These are phyloP conservation scores for Paedocypris sp. DNA, from an alignment of 2,113 vertebrate genomes.

Conservation along the genomic window DNA sequence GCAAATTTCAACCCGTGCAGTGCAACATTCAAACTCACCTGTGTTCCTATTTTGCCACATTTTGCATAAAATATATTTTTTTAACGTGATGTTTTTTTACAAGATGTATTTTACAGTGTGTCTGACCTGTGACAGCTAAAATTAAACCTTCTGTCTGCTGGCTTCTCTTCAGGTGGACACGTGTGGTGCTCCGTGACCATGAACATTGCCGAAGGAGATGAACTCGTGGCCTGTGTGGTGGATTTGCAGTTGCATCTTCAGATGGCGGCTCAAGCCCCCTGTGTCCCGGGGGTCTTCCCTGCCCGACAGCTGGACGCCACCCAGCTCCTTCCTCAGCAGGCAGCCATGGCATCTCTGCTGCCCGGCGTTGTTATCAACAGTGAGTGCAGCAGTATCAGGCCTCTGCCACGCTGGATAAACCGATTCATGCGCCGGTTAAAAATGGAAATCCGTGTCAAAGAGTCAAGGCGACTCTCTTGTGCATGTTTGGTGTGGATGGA, in stretches of 20 bases:
- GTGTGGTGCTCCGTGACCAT: conserved; percentile 81
- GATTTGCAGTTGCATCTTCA: conserved; percentile 76
- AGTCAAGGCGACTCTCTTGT: conserved; percentile 4
- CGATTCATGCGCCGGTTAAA: conserved; percentile 5
- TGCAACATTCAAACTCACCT: too few relatives aligned
- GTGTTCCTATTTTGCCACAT: too few relatives aligned
- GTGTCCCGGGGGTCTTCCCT: conserved; percentile 74
- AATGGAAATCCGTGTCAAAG: conserved; percentile 23
- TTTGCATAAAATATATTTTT: too few relatives aligned
- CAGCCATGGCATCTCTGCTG: conserved; percentile 78
- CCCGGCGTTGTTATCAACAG: conserved; percentile 81
- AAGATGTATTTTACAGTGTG: too few relatives aligned
- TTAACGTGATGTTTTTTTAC: too few relatives aligned
- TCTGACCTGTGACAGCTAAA: too few relatives aligned
- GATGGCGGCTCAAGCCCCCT: conserved; percentile 67
- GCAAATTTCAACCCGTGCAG: too few relatives aligned
- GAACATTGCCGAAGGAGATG: conserved; percentile 70
- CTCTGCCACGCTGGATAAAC: conserved; percentile 6
- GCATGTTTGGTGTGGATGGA: conserved; percentile 16
- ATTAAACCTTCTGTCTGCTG: not conserved
- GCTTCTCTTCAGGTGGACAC: conserved; percentile 53
- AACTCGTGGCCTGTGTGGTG: conserved; percentile 73
- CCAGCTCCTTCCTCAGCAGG: conserved; percentile 79
- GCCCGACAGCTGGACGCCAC: conserved; percentile 76
- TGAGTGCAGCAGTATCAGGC: conserved; percentile 52